phyloP scores from a whole-genome alignment of 2,113 vertebrate genomes.

The Sus scrofa region DNA sequence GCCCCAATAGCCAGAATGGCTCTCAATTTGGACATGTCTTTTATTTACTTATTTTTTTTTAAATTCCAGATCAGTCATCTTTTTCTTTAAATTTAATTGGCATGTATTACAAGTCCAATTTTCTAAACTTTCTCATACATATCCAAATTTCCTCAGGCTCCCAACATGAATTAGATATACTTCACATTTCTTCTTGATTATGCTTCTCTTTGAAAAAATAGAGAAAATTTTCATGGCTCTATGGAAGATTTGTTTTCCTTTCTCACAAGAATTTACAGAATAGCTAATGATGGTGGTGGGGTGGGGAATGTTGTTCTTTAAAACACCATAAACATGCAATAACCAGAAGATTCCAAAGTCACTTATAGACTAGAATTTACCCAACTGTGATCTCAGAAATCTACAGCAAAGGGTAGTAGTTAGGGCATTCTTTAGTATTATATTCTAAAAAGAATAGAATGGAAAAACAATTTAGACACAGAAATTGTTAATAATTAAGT shows the following conservation, averaged over 20 bases:
- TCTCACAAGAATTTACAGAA: conserved; percentile 19
- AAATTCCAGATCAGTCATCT: conserved; percentile 3
- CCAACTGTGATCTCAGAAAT: not conserved
- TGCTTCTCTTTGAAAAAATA: conserved; percentile 47
- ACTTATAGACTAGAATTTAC: not conserved
- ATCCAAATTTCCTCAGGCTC: conserved; percentile 41
- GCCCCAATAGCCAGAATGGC: not conserved
- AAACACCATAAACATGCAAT: not conserved
- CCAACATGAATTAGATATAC: conserved; percentile 32
- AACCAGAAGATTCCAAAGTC: conserved; percentile 19
- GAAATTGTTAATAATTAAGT: conserved; percentile 2
- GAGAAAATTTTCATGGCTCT: not conserved
- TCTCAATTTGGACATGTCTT: not conserved
- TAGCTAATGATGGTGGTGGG: not conserved
- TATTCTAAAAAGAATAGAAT: not conserved
- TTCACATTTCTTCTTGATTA: conserved; percentile 61
- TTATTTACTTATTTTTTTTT: not conserved
- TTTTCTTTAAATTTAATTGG: conserved; percentile 63
- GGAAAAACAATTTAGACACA: not conserved
- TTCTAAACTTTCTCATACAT: conserved; percentile 53
- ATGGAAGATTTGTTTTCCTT: not conserved
- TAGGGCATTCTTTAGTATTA: not conserved
- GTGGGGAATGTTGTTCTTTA: not conserved
- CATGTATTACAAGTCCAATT: conserved; percentile 18
- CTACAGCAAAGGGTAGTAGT: not conserved